Conservation (phyloP, 1,140 invertebrate genomes). For the Drosophila varians region DNA sequence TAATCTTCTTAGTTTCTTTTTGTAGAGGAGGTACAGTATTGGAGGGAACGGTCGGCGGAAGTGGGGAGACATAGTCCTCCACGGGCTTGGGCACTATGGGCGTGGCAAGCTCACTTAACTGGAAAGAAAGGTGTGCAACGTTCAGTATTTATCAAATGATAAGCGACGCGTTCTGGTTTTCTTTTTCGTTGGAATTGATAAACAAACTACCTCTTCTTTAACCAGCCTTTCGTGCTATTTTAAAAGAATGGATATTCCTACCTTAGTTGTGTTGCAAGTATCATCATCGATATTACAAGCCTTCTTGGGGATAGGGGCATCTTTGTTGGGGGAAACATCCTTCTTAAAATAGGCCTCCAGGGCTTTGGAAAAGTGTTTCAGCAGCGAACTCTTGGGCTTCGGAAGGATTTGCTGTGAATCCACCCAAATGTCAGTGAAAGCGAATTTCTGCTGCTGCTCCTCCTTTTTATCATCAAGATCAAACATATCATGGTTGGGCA, state of each 20-base stretch:
- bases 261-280: neutral
- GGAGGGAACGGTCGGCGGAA: neutral
- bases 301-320: neutral
- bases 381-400: neutral
- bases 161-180: neutral
- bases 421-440: slow-evolving; percentile 56
- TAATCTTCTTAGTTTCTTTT: slow-evolving; percentile 1
- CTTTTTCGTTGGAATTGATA: neutral
- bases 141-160: neutral
- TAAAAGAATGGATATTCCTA: neutral
- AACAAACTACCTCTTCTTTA: no score
- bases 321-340: neutral
- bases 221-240: no score
- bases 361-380: slow-evolving; percentile 18
- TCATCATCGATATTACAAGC: neutral
- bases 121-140: neutral
- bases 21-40: neutral
- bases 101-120: neutral
- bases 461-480: slow-evolving; percentile 1
- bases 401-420: slow-evolving; percentile 19
- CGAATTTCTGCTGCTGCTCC: slow-evolving; percentile 23
- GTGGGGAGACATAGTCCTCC: slow-evolving; percentile 46
- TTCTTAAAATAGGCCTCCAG: slow-evolving; percentile 40
- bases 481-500: slow-evolving; percentile 21
- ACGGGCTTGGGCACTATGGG: neutral